These are phyloP conservation scores for Parnassius smintheus DNA, from an alignment of 2,888 invertebrate species.

Conservation along the genomic window DNA sequence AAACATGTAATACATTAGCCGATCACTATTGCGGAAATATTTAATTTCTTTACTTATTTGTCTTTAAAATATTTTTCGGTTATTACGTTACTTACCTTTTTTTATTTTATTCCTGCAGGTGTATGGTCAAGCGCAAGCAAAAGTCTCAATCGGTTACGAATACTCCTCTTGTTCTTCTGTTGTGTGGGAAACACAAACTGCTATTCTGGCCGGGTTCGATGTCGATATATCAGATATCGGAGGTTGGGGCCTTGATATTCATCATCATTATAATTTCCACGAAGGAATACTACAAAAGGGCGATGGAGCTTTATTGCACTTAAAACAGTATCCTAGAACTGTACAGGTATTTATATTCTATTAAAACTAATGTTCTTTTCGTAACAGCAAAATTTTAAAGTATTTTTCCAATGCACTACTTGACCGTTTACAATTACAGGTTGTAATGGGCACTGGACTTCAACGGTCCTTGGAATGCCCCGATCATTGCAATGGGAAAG, in stretches of 20 bases:
- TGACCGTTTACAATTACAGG: conserved; percentile 75
- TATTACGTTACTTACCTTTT: too few relatives aligned
- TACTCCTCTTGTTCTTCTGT: conserved; percentile 92
- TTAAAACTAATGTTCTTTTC: background rate
- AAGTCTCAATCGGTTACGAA: conserved; percentile 96
- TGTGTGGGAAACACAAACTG: conserved; percentile 97
- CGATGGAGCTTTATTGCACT: conserved; percentile 96
- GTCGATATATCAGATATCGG: conserved; percentile 98
- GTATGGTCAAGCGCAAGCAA: conserved; percentile 93
- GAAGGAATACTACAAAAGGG: conserved; percentile 99
- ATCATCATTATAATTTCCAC: conserved; percentile 99
- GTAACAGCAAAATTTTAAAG: too few relatives aligned
- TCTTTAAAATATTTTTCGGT: too few relatives aligned
- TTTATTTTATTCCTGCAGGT: conserved; percentile 54
- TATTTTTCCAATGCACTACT: too few relatives aligned
- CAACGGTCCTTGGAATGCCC: conserved; percentile 92
- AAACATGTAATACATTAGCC: too few relatives aligned
- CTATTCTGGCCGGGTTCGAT: conserved; percentile 96
- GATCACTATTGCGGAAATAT: too few relatives aligned
- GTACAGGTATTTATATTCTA: conserved; percentile 80
- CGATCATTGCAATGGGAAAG: conserved; percentile 92
- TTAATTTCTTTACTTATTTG: too few relatives aligned
- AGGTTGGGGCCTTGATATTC: conserved; percentile 98
- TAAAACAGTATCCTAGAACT: conserved; percentile 95
- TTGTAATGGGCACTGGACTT: conserved; percentile 95